phyloP scores from a whole-genome alignment of 2,113 vertebrate genomes.

The Brevimyrus niger region DNA sequence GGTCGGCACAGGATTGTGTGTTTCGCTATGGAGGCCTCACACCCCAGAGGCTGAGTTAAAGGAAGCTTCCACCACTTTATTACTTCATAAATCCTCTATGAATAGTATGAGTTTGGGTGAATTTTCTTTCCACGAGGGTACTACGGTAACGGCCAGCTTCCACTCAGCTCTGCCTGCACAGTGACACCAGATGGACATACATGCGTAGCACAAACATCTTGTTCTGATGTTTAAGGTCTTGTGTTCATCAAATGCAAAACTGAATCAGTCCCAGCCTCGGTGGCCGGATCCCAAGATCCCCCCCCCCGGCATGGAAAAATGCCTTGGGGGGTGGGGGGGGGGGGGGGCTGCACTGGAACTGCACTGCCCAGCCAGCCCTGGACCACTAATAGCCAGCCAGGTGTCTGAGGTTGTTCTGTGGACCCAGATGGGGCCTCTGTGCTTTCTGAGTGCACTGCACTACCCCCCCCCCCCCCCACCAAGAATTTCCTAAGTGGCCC shows the following conservation, averaged over 20 bases:
- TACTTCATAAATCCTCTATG: not conserved
- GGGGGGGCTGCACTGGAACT: not conserved
- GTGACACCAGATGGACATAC: not conserved
- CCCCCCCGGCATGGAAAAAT: not conserved
- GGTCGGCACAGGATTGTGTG: not conserved
- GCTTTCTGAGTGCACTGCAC: not conserved
- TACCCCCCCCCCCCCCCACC: not conserved
- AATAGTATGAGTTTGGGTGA: not conserved
- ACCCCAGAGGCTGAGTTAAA: not conserved
- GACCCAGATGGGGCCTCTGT: conserved; percentile 3
- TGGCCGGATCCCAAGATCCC: not conserved
- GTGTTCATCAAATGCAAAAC: not conserved
- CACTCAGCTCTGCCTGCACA: not conserved
- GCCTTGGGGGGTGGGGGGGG: not conserved
- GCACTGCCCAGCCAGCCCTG: conserved; percentile 24
- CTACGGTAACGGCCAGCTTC: not conserved
- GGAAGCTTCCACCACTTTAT: not conserved
- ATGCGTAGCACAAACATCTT: not conserved
- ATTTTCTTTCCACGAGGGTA: not conserved
- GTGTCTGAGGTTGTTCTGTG: conserved; percentile 31
- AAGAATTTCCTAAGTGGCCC: not conserved
- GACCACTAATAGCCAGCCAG: conserved; percentile 39
- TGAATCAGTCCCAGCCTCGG: not conserved
- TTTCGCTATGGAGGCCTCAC: not conserved
- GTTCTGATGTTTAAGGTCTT: not conserved